Conservation (phyloP, 2,797 vertebrate genomes). For the Serranus cabrilla region DNA sequence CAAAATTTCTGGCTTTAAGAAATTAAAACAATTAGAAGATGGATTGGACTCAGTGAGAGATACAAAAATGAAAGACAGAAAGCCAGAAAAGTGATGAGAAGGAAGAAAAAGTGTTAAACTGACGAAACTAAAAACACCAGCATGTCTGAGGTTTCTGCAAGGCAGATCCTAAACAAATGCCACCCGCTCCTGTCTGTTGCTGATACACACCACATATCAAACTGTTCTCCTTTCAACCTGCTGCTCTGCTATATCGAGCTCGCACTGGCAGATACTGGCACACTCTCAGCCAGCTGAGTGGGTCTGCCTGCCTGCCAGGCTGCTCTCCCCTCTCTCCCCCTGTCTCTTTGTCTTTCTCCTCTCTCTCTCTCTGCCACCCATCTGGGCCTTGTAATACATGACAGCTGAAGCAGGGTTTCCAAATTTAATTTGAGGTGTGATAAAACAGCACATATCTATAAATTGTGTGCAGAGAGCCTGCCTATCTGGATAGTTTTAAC, state of each 20-base stretch:
- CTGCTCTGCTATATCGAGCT: slow-evolving; percentile 14
- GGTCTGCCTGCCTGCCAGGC: slow-evolving; percentile 23
- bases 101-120: slow-evolving; percentile 13
- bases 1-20: neutral
- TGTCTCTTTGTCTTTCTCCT: slow-evolving; percentile 26
- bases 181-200: neutral
- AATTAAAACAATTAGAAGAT: neutral
- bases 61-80: neutral
- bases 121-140: slow-evolving; percentile 24
- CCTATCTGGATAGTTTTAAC: slow-evolving; percentile 68
- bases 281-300: slow-evolving; percentile 37
- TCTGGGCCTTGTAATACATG: slow-evolving; percentile 81
- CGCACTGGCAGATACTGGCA: slow-evolving; percentile 40
- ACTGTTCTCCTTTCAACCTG: slow-evolving; percentile 43
- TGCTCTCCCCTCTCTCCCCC: slow-evolving; percentile 17
- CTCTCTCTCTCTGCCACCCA: slow-evolving; percentile 71
- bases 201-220: slow-evolving; percentile 37
- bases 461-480: slow-evolving; percentile 67
- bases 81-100: neutral
- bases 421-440: slow-evolving; percentile 83
- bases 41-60: neutral
- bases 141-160: slow-evolving; percentile 42
- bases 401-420: slow-evolving; percentile 79
- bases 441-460: slow-evolving; percentile 84
- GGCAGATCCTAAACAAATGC: slow-evolving; percentile 23